Percentiles rank a stretch among this genome's conserved stretches.
Conservation (phyloP, 2,888 invertebrate genomes). For the Augochlorella aurata region DNA sequence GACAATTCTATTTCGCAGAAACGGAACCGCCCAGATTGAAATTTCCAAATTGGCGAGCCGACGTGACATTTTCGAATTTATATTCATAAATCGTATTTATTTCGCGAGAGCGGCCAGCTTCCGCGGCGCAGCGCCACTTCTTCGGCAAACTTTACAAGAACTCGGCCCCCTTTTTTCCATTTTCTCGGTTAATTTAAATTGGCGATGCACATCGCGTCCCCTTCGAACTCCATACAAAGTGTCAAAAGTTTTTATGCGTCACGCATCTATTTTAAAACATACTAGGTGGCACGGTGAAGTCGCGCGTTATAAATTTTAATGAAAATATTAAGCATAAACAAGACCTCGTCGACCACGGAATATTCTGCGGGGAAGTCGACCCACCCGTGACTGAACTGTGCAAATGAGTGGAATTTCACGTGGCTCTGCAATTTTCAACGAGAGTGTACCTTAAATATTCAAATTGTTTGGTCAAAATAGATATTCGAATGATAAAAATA, state of each 20-base stretch:
- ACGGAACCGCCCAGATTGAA: no score
- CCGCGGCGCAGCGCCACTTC: background rate
- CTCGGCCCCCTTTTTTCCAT: slow-evolving; percentile 22
- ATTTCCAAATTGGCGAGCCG: background rate
- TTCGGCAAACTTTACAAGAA: slow-evolving; percentile 22
- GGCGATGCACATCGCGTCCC: slow-evolving; percentile 39
- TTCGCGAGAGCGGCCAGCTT: background rate
- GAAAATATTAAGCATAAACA: slow-evolving; percentile 40
- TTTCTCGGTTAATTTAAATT: slow-evolving; percentile 50
- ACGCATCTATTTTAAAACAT: slow-evolving; percentile 46
- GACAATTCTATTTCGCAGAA: background rate
- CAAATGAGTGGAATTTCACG: background rate
- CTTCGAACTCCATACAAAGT: slow-evolving; percentile 41
- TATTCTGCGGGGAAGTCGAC: slow-evolving; percentile 7
- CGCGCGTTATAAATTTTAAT: slow-evolving; percentile 47
- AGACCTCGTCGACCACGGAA: background rate
- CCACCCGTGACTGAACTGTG: background rate
- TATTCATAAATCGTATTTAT: slow-evolving; percentile 42
- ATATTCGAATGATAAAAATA: background rate
- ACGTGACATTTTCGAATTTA: slow-evolving; percentile 2
- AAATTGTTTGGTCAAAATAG: background rate
- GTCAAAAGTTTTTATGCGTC: slow-evolving; percentile 53
- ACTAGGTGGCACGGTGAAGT: slow-evolving; percentile 9
- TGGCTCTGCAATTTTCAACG: background rate
- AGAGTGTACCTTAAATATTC: background rate